These are phyloP conservation scores for Beris morrisii DNA, from an alignment of 2,888 invertebrate genomes.

Conservation along the genomic window DNA sequence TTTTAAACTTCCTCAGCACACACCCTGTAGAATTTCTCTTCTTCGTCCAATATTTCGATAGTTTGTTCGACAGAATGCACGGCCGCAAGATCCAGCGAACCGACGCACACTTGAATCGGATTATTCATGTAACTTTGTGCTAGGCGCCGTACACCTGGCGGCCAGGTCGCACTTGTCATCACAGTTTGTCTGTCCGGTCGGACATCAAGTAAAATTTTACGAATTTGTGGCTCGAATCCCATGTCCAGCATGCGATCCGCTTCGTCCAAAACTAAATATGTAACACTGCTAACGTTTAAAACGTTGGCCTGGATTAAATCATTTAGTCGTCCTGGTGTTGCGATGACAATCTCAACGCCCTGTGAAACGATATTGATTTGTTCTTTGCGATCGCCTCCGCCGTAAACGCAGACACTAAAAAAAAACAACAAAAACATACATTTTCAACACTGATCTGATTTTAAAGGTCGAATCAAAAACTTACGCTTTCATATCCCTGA, in stretches of 20 bases:
- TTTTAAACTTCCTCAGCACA: constrained; percentile 25
- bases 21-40: constrained; percentile 67
- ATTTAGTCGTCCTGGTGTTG: constrained; percentile 91
- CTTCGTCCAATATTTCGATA: constrained; percentile 72
- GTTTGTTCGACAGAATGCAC: constrained; percentile 84
- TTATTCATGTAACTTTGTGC: constrained; percentile 86
- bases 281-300: constrained; percentile 76
- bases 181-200: constrained; percentile 91
- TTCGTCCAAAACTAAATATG: constrained; percentile 91
- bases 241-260: constrained; percentile 86
- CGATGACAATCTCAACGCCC: constrained; percentile 94
- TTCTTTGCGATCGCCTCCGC: constrained; percentile 79
- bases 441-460: not conserved
- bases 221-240: constrained; percentile 88
- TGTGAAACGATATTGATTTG: constrained; percentile 73
- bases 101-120: constrained; percentile 89
- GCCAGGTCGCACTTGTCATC: constrained; percentile 98
- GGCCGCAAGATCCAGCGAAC: constrained; percentile 84
- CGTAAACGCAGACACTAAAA: constrained; percentile 82
- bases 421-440: not conserved
- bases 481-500: constrained; percentile 82
- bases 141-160: constrained; percentile 78
- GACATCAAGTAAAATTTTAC: constrained; percentile 76
- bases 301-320: constrained; percentile 77
- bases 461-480: constrained; percentile 39